Evolutionary conservation across 2,797 vertebrate species (phyloP).

Genomic region (Molossus molossus): DNA sequence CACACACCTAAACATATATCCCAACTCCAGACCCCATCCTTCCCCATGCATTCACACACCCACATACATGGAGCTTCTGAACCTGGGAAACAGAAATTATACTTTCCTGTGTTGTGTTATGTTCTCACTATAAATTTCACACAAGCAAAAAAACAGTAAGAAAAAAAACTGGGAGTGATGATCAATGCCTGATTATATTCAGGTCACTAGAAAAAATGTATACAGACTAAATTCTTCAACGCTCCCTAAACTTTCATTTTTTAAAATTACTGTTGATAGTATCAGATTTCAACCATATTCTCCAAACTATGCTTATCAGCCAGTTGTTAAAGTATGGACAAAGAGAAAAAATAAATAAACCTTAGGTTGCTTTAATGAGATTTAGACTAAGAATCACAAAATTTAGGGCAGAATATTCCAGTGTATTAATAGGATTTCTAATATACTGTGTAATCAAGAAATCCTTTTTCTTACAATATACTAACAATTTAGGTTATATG

Average conservation of each 20-base stretch:
- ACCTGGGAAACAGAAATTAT: background rate
- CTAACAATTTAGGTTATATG: slow-evolving; percentile 36
- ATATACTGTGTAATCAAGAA: slow-evolving; percentile 49
- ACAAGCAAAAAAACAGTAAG: background rate
- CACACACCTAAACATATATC: background rate
- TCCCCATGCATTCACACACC: background rate
- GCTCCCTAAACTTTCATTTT: background rate
- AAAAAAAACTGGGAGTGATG: background rate
- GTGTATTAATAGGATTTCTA: slow-evolving; percentile 52
- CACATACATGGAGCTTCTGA: background rate
- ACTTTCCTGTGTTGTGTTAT: background rate
- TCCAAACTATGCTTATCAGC: background rate
- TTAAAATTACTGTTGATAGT: no score
- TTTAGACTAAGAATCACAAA: slow-evolving; percentile 3
- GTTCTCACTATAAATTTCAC: background rate
- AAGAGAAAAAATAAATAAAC: background rate
- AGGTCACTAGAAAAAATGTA: slow-evolving; percentile 20
- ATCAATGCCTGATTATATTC: slow-evolving; percentile 19
- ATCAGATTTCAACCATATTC: background rate
- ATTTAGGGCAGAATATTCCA: background rate
- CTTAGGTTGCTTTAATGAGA: background rate
- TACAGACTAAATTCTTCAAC: background rate
- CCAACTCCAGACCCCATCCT: accelerated
- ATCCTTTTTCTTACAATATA: background rate
- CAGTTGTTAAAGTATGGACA: background rate